Evolutionary conservation across 2,888 invertebrate species (phyloP), one percentile per base, ranked within the genome.

Genomic region (Harpalus rubripes): DNA sequence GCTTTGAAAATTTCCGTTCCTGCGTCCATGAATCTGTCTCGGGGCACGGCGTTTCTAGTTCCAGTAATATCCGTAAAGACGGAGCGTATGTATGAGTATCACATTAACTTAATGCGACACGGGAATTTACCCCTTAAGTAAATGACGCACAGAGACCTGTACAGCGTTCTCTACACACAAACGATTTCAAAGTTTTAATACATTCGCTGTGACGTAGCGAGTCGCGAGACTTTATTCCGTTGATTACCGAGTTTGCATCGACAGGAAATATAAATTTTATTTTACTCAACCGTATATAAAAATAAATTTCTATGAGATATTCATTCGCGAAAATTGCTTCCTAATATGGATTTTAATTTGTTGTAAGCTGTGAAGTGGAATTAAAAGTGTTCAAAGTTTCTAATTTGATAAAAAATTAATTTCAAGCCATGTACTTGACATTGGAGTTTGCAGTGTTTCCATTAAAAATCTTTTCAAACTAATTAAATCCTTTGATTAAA

Each of bases 161-260:
- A 22, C 63, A 18, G 63, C 63, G 26, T 26, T 16, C 18, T 18
- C 0, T 63, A 26, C 63, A 26, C 22, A 22, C 61, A 63, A 63
- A 63, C 61, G 61, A 22, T 63, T 63, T 26, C 63, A 26, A 63
- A 63, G 63, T 63, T 63, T 63, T 63, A 63, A 63, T 63, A 63
- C 26, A 26, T 63, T 63, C 26, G 18, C 63, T n/a, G 63, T 22
- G 26, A 63, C 26, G 63, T 26, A 32, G 32, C 3, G 32, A 32
- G 4, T 32, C 26, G 10, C n/a, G 6, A 12, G 63, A 26, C 18
- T 26, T 63, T 63, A 63, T 63, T 63, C 26, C 10, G 63, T 59
- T 63, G 63, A 63, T 63, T 63, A 12, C 63, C 26, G 10, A 12
- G 22, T 63, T 63, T 18, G 26, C 12, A 22, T 63, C 63, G 10